These are phyloP conservation scores for Cichladusa arquata DNA, from an alignment of 2,113 vertebrate species.

Conservation along the genomic window DNA sequence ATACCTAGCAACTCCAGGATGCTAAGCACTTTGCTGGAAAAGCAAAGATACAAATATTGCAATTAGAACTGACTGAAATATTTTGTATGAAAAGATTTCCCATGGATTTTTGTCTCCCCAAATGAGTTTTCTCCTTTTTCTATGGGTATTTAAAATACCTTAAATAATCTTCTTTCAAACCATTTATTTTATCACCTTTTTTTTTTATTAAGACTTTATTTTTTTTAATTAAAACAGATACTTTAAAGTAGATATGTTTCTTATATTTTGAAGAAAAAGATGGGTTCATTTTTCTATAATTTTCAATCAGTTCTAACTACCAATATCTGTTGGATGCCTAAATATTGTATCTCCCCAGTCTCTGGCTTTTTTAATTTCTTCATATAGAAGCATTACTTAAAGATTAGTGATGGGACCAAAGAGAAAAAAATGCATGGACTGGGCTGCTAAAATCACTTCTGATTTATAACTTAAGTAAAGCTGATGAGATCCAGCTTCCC, in stretches of 20 bases:
- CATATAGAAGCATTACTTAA: not conserved
- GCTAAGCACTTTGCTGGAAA: constrained; percentile 8
- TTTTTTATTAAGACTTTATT: not conserved
- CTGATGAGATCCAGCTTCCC: not conserved
- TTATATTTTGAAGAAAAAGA: not conserved
- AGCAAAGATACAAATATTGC: constrained; percentile 64
- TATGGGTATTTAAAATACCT: not conserved
- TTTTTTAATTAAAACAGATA: not conserved
- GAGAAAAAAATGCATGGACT: not conserved
- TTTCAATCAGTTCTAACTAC: constrained; percentile 58
- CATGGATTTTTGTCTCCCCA: not conserved
- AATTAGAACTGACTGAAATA: constrained; percentile 42
- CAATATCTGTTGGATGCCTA: constrained; percentile 56
- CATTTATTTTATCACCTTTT: not conserved
- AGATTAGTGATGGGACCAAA: not conserved
- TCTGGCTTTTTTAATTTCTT: not conserved
- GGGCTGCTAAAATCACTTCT: not conserved
- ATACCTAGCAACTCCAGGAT: not conserved
- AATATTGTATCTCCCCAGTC: not conserved
- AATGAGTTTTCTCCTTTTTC: not conserved
- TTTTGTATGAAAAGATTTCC: not conserved
- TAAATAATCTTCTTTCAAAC: not conserved
- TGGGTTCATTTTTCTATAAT: not conserved
- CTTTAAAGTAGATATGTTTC: not conserved
- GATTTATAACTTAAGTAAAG: not conserved